Evolutionary conservation across 1,140 invertebrate species (phyloP).

Genomic region (Halyomorpha halys): DNA sequence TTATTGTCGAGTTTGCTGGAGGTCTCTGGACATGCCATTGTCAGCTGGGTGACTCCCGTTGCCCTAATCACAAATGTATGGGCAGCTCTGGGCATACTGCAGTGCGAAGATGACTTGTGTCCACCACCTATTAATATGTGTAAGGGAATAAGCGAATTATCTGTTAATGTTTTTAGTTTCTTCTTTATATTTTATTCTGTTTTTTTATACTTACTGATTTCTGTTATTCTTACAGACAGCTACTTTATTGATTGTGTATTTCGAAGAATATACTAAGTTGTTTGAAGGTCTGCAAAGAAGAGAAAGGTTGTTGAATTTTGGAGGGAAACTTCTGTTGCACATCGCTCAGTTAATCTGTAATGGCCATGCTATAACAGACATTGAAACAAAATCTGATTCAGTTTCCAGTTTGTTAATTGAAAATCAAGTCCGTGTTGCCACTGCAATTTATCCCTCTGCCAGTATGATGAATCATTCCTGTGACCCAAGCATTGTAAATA

Average conservation of each 20-base stretch:
- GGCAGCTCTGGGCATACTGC: too few species aligned
- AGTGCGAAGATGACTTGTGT: too few species aligned
- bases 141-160: too few species aligned
- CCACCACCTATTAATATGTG: too few species aligned
- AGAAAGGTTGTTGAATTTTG: slow-evolving; percentile 40
- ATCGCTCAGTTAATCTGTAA: slow-evolving; percentile 70
- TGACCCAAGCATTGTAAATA: slow-evolving; percentile 68
- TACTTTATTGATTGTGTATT: slow-evolving; percentile 43
- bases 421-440: slow-evolving; percentile 55
- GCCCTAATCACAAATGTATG: too few species aligned
- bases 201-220: too few species aligned
- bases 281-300: slow-evolving; percentile 36
- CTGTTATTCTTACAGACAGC: slow-evolving; percentile 45
- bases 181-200: too few species aligned
- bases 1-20: too few species aligned
- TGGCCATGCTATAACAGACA: slow-evolving; percentile 57
- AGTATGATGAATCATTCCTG: slow-evolving; percentile 89
- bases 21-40: too few species aligned
- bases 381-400: slow-evolving; percentile 31
- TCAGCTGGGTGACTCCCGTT: too few species aligned
- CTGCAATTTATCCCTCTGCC: slow-evolving; percentile 76
- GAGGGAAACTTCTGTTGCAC: slow-evolving; percentile 53
- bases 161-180: too few species aligned
- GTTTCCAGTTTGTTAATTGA: slow-evolving; percentile 30
- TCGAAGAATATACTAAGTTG: slow-evolving; percentile 44